Evolutionary conservation across 2,888 invertebrate genomes (phyloP).

Genomic region (Horisme vitalbata): DNA sequence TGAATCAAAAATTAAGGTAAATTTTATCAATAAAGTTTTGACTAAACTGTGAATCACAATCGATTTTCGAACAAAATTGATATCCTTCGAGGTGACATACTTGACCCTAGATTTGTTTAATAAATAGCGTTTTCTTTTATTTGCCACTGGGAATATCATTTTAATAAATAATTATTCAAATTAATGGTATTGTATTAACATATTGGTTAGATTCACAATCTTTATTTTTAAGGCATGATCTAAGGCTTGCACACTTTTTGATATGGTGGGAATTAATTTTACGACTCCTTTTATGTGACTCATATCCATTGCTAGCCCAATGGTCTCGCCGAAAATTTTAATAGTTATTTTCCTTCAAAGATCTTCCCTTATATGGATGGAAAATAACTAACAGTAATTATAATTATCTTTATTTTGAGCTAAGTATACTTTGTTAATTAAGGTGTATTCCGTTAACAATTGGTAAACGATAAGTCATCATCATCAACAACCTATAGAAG

Average conservation of each 20-base stretch:
- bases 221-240: slow-evolving; percentile 11
- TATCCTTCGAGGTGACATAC: slow-evolving; percentile 51
- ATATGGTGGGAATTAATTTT: neutral
- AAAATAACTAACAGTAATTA: too few relatives aligned
- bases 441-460: too few relatives aligned
- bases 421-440: too few relatives aligned
- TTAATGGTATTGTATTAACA: slow-evolving; percentile 19
- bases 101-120: slow-evolving; percentile 51
- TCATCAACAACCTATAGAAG: too few relatives aligned
- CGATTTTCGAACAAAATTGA: slow-evolving; percentile 45
- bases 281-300: neutral
- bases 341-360: too few relatives aligned
- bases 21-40: slow-evolving; percentile 46
- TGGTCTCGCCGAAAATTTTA: neutral
- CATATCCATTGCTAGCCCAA: neutral
- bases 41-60: slow-evolving; percentile 56
- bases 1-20: slow-evolving; percentile 9
- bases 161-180: slow-evolving; percentile 19
- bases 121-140: slow-evolving; percentile 41
- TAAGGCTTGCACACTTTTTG: slow-evolving; percentile 1
- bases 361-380: too few relatives aligned
- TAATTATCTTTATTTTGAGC: too few relatives aligned
- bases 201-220: slow-evolving; percentile 5
- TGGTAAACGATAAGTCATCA: too few relatives aligned
- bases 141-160: slow-evolving; percentile 37